Evolutionary conservation across 2,113 vertebrate species (phyloP), one percentile per base, ranked within the genome.

Genomic region (Enhydra lutris): DNA sequence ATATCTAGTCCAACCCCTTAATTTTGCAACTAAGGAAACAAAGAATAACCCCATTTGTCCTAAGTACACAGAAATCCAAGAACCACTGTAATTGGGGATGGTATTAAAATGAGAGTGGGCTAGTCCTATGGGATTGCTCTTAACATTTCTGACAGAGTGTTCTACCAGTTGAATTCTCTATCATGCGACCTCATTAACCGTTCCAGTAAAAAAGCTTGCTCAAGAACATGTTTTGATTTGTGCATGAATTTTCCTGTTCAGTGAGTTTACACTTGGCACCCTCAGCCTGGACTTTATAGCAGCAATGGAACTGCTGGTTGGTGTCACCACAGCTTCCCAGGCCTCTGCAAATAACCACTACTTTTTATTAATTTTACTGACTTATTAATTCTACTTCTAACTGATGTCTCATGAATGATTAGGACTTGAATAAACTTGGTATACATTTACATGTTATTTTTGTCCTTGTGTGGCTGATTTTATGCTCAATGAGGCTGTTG

Each of bases 131-230:
- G n/a, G 29, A 26, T 39, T 92, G 13, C 34, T 74, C 45, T 94
- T 82, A 96, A 94, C 65, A 85, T 81, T 91, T 85, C n/a, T 63
- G 79, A 78, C 15, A 74, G 45, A 76, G 39, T 7, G 88, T 96
- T 91, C 74, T 73, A 81, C 20, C 31, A 52, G n/a, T 29, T 92
- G 50, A 67, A 29, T 39, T 89, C 26, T 71, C 34, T 55, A 34
- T 83, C 2, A 20, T 55, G 55, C 23, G n/a, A 59, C 10, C n/a
- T 21, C 34, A 61, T 63, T 96, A 73, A 55, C 34, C 20, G 84
- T 4, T 31, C 29, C 59, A 82, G 34, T 78, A 78, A 85, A 94
- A 79, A 93, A 45, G 3, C 34, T 52, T 88, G 14, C 23, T 97
- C 45, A 95, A 61, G 86, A 94, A 85, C 9, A 63, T 21, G 39